Evolutionary conservation across 2,797 vertebrate species (phyloP), one percentile per base, ranked within the genome.

Genomic region (Tangara arthus): DNA sequence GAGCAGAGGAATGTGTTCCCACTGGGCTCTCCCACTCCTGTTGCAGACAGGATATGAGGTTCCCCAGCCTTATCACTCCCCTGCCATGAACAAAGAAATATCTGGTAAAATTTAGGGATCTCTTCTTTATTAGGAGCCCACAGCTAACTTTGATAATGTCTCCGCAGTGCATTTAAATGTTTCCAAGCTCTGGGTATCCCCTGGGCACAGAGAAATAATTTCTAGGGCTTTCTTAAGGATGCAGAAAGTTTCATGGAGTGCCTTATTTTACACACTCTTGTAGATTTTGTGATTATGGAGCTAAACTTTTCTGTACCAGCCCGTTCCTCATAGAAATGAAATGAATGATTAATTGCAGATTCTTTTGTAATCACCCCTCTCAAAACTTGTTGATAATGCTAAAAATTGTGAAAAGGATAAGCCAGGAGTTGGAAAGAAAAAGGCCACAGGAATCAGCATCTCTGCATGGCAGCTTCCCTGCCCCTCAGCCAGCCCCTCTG

Each of bases 391-490:
- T 53, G 78, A 35, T 84, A 39, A 41, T 9, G 16, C 9, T 53
- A 41, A 73, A 65, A 82, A 35, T 3, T 24, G 12, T 12, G 63
- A 16, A 30, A 66, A 66, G 52, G 11, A 0, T 26, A 63, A 70
- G 15, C 10, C 41, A 61, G 68, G 37, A 60, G 32, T 1, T 47
- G 63, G 52, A 46, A 52, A 70, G 60, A 21, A n/a, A 57, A 60
- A 1, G 19, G 8, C 4, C 13, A 4, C 0, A 4, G 46, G 35
- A 32, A 13, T 27, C 2, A 77, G 34, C 10, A 1, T 9, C 5
- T 16, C 35, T 26, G 12, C 11, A 6, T 2, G 21, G 3, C 28
- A 23, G 53, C n/a, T 15, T 7, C 23, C 35, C 35, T n/a, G 39
- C 35, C 37, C 46, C 39, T 52, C 71, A 44, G 39, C 32, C 57